Base-by-base conservation (phyloP, 2,888 invertebrate species). In the Trichogramma dendrolimi region DNA sequence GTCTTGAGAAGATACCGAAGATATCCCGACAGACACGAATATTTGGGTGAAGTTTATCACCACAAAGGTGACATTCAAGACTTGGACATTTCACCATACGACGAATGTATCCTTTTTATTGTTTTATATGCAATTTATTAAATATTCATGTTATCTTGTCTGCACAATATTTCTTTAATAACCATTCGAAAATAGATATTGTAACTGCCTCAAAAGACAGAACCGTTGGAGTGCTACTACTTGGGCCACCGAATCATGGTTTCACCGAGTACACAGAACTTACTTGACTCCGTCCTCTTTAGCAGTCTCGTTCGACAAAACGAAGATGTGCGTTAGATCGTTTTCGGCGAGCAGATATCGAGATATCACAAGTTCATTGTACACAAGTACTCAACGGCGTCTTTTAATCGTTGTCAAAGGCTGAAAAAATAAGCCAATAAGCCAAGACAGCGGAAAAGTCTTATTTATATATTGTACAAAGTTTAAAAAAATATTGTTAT, bases 81-180 rank as follows among this genome's bases (percentile, higher is more conserved):
- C 63, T 73, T 82, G 67, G 82, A 82, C 70, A 78, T 82, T 62
- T 82, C 81, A 8, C 79, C 81, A 0, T 81, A 80, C 67, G 81
- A 81, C 72, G 82, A 82, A 73, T 82, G 81, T 81, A 81, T 80
- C 80, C 80, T 80, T 79, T 71, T 64, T 52, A 40, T 27, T 7
- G 57, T 10, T 57, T 59, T 60, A 57, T 56, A 42, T 38, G 46
- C 4, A 42, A 5, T 50, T 44, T 11, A 7, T 48, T 6, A 14
- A 48, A 4, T 48, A 48, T 48, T 48, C 4, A 48, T 48, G 48
- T 11, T 14, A 14, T 48, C 11, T n/a, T 10, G 10, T 39, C 47
- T 43, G 11, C 46, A 49, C 55, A 44, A 38, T 47, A 38, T 56
- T 7, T 14, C 5, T 53, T 60, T 55, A 48, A 62, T 64, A 61